phyloP scores from a whole-genome alignment of 1,140 invertebrate genomes.

The Atta cephalotes region DNA sequence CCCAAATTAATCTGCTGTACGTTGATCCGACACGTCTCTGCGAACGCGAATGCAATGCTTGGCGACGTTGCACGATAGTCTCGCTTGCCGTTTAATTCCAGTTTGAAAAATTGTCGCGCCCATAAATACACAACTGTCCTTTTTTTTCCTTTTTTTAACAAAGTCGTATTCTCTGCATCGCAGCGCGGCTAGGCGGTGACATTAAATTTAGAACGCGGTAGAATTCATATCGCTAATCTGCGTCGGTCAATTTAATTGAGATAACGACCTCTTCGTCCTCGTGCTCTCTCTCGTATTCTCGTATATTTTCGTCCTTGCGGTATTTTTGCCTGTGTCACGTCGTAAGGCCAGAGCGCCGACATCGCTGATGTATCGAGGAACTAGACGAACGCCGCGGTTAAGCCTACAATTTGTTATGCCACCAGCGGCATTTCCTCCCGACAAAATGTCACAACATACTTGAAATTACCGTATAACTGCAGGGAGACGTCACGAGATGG shows the following conservation, averaged over 20 bases:
- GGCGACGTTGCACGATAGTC: constrained; percentile 21
- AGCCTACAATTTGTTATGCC: constrained; percentile 39
- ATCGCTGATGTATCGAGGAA: constrained; percentile 44
- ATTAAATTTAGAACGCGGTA: constrained; percentile 70
- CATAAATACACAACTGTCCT: constrained; percentile 53
- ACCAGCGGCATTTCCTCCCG: background rate
- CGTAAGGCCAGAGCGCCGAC: background rate
- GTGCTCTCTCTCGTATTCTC: background rate
- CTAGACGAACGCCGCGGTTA: constrained; percentile 5
- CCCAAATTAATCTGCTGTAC: constrained; percentile 35
- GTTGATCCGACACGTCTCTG: constrained; percentile 39
- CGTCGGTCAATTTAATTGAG: constrained; percentile 69
- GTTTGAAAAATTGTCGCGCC: constrained; percentile 62
- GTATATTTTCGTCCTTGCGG: background rate
- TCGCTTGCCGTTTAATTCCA: constrained; percentile 55
- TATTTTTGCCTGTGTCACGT: constrained; percentile 54
- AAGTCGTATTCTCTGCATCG: constrained; percentile 4
- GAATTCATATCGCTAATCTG: constrained; percentile 70
- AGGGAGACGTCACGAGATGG: background rate
- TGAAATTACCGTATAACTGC: background rate
- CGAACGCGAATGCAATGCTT: background rate
- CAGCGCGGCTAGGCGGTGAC: background rate
- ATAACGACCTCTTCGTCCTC: constrained; percentile 19
- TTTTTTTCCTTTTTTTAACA: background rate
- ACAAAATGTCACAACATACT: constrained; percentile 30